Evolutionary conservation across 1,140 invertebrate species (phyloP).

Genomic region (Calephelis virginiensis): DNA sequence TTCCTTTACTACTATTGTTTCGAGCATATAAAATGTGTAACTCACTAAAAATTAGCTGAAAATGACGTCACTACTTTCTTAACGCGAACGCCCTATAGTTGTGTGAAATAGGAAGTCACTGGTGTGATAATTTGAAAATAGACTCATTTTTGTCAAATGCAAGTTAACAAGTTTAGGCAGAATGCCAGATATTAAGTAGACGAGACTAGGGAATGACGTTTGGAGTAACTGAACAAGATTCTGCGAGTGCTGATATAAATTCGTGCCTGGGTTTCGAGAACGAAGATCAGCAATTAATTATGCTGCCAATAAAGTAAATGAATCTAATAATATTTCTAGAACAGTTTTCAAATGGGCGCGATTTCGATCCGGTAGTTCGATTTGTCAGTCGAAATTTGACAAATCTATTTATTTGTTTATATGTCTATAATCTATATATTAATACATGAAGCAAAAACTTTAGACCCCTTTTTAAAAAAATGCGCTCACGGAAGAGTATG

Average conservation of each 20-base stretch:
- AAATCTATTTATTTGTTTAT: neutral
- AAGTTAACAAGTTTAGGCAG: conserved; percentile 14
- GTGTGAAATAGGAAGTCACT: neutral
- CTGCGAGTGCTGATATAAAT: conserved; percentile 62
- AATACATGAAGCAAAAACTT: too few relatives aligned
- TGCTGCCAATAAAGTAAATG: conserved; percentile 9
- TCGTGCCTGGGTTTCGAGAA: conserved; percentile 25
- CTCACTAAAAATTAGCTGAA: too few relatives aligned
- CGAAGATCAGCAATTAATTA: conserved; percentile 13
- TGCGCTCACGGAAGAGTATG: too few relatives aligned
- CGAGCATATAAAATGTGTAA: too few relatives aligned
- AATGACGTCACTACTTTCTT: too few relatives aligned
- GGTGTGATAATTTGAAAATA: conserved; percentile 3
- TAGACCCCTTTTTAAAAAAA: too few relatives aligned
- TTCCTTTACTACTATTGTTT: too few relatives aligned
- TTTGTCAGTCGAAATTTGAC: neutral
- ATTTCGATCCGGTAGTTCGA: neutral
- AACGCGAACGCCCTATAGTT: neutral
- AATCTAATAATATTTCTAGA: conserved; percentile 4
- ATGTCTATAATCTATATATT: too few relatives aligned
- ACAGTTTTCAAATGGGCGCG: conserved; percentile 3
- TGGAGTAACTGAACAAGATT: conserved; percentile 55
- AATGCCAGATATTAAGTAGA: conserved; percentile 16
- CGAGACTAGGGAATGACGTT: conserved; percentile 53
- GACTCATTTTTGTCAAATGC: conserved; percentile 36